Evolutionary conservation across 35 echinoderm and acorn worm species (phyloP), one percentile per base, ranked within the genome.

Genomic region (Hemicentrotus pulcherrimus): DNA sequence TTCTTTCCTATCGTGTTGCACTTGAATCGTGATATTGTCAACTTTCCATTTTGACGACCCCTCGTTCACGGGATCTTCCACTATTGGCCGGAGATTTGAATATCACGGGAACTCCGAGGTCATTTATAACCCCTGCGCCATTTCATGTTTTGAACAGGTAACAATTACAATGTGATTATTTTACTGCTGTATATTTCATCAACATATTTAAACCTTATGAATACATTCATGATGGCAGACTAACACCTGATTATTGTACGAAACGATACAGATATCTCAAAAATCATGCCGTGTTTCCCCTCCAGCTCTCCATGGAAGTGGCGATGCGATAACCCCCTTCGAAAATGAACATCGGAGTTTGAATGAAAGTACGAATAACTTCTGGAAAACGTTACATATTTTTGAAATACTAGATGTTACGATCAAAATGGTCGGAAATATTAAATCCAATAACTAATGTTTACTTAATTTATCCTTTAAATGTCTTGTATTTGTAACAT

Each of bases 11-110:
- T 93, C 91, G 91, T 93, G 91, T 93, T 32, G 91, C 48, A 31
- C 45, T 58, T 93, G 90, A 91, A 33, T 91, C 46, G 90, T 47
- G 91, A 93, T 32, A 93, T 93, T 58, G 91, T 58, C 91, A 93
- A 93, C 91, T 93, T 93, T 93, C 91, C 91, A 78, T 50, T 48
- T 93, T 93, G 91, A 93, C 91, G 91, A 93, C 91, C 91, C 91
- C 91, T 93, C 46, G 32, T 93, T 28, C 45, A 47, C 45, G 91
- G 91, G 91, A 93, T 93, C 91, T 47, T 93, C 91, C 91, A 93
- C 91, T 93, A 93, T 93, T 93, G 91, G 91, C 91, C 91, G 91
- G 91, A 93, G 91, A 93, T 93, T 93, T 93, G 91, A 93, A 93
- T 93, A 93, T 93, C 91, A 93, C 91, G 91, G 91, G 91, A 46